Conservation (phyloP, 1,140 invertebrate species). For the Pseudomyrmex dendroicus region DNA sequence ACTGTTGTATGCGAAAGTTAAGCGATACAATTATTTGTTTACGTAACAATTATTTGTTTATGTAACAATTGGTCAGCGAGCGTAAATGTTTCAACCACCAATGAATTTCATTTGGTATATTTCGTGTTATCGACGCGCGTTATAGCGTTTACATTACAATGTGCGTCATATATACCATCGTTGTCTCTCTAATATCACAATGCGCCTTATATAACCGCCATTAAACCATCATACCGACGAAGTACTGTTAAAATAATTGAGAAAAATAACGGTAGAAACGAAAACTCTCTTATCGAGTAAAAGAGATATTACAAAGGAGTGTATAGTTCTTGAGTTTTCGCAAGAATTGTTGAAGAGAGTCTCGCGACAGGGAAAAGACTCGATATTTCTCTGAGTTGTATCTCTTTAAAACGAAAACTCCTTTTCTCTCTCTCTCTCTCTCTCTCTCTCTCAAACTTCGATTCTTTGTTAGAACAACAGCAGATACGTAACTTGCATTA, state of each 20-base stretch:
- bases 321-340: constrained; percentile 4
- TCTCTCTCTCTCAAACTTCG: not conserved
- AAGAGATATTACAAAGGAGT: constrained; percentile 38
- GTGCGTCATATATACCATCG: no score
- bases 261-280: not conserved
- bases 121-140: not conserved
- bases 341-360: not conserved
- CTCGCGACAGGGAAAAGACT: not conserved
- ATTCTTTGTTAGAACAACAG: not conserved
- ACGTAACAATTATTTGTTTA: not conserved
- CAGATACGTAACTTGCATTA: constrained; percentile 28
- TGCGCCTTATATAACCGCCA: not conserved
- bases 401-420: no score
- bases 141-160: no score
- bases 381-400: no score
- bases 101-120: not conserved
- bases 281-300: constrained; percentile 6
- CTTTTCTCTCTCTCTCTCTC: no score
- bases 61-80: not conserved
- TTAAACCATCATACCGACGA: not conserved
- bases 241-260: constrained; percentile 18
- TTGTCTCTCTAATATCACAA: constrained; percentile 4
- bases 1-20: not conserved
- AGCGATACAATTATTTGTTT: not conserved
- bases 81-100: no score